Base-by-base conservation (phyloP, 2,113 vertebrate species). In the Tiliqua scincoides region DNA sequence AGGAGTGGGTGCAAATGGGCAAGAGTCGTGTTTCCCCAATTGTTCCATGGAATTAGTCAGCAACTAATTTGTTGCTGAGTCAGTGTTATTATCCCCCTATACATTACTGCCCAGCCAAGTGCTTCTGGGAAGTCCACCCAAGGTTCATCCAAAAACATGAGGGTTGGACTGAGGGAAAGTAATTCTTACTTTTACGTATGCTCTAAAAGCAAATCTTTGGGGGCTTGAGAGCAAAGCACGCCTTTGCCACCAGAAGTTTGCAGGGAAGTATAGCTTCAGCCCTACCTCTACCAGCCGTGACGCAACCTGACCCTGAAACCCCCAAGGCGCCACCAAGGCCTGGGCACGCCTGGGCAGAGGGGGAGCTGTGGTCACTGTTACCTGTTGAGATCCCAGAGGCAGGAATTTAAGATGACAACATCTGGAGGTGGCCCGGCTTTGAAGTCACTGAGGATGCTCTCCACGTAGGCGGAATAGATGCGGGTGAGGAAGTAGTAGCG, bases 321-420 rank as follows among this genome's bases (percentile, higher is more conserved):
- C 35, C 20, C 2, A 15, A 21, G 18, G 10, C 1, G 17, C 35
- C 70, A 21, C 4, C 2, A n/a, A 70, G 68, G 17, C 68, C 20
- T 25, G 27, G 62, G 4, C 27, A 4, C 3, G 1, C 18, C 62
- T 30, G 30, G 11, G 65, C 65, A 30, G 30, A 14, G 27, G 2
- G 11, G 23, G 21, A 6, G n/a, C 67, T 3, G n/a, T 35, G 1
- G 17, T 8, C 68, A 35, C 68, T 5, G 1, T 52, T 85, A 98
- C 98, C 97, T 98, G 86, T 97, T 98, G 76, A 98, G 93, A 78
- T 98, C 98, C 98, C 98, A 98, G 86, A 98, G 85, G 65, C 98
- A 98, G 88, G 98, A 98, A 95, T 97, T 98, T 59, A 97, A 85
- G 59, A 98, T 95, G 83, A 98, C 84, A 18, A 98, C 63, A 79